phyloP scores from a whole-genome alignment of 2,888 invertebrate species.

The Camptogramma bilineatum region DNA sequence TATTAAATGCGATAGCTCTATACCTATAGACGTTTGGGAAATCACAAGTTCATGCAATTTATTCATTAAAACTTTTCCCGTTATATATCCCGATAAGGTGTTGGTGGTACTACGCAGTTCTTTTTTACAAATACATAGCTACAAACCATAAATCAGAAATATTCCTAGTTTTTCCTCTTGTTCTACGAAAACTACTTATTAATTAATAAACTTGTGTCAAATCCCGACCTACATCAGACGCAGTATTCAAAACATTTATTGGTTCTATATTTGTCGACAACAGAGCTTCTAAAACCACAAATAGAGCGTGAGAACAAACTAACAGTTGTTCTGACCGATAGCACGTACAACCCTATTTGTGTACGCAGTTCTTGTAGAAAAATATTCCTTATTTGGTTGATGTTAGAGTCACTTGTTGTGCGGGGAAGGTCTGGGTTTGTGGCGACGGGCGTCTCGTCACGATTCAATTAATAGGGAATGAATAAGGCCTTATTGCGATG shows the following conservation, averaged over 20 bases:
- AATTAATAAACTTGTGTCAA: neutral
- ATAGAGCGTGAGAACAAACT: conserved; percentile 70
- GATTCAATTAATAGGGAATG: conserved; percentile 70
- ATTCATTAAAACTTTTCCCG: no score
- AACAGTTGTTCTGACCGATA: conserved; percentile 61
- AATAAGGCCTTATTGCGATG: conserved; percentile 57
- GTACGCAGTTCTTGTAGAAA: conserved; percentile 34
- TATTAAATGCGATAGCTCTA: no score
- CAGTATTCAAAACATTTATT: conserved; percentile 56
- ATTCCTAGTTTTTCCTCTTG: neutral
- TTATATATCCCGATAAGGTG: no score
- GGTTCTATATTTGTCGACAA: conserved; percentile 56
- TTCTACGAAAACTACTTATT: neutral
- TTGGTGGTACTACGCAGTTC: neutral
- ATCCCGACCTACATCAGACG: conserved; percentile 43
- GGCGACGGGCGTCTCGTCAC: conserved; percentile 58
- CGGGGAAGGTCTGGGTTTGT: conserved; percentile 37
- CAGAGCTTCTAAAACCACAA: conserved; percentile 63
- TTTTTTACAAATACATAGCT: neutral
- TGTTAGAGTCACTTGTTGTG: conserved; percentile 47
- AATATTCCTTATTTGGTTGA: conserved; percentile 48
- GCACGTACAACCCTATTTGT: conserved; percentile 51
- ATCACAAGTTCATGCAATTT: no score
- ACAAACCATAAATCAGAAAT: neutral
- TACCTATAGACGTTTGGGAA: no score